Evolutionary conservation across 2,113 vertebrate genomes (phyloP).

Genomic region (Dolichallabes microphthalmus): DNA sequence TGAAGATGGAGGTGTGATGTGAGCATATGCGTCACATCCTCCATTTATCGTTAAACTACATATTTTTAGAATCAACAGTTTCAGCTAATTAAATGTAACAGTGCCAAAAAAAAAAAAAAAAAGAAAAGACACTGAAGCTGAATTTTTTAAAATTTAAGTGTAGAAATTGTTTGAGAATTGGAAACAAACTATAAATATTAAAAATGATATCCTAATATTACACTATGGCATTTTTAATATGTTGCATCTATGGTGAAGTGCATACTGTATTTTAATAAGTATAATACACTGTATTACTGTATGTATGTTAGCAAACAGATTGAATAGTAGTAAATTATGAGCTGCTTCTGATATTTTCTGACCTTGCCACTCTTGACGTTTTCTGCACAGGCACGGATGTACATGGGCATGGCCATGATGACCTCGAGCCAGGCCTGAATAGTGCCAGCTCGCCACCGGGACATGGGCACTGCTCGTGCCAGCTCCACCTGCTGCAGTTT

Average conservation of each 20-base stretch:
- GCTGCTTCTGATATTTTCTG: constrained; percentile 14
- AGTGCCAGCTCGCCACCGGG: constrained; percentile 81
- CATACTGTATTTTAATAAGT: not conserved
- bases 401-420: constrained; percentile 90
- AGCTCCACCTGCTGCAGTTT: constrained; percentile 84
- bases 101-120: too few relatives aligned
- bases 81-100: not conserved
- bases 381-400: constrained; percentile 79
- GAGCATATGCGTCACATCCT: not conserved
- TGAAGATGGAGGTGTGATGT: not conserved
- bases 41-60: not conserved
- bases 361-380: constrained; percentile 88
- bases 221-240: not conserved
- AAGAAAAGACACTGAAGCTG: too few relatives aligned
- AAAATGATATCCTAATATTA: not conserved
- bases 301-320: not conserved
- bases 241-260: not conserved
- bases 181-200: not conserved
- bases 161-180: not conserved
- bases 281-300: not conserved
- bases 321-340: not conserved
- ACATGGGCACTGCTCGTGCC: constrained; percentile 79
- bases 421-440: constrained; percentile 89
- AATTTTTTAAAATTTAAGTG: not conserved
- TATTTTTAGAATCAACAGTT: not conserved